These are phyloP conservation scores for Austrofundulus limnaeus DNA, from an alignment of 2,113 vertebrate species.

Conservation along the genomic window DNA sequence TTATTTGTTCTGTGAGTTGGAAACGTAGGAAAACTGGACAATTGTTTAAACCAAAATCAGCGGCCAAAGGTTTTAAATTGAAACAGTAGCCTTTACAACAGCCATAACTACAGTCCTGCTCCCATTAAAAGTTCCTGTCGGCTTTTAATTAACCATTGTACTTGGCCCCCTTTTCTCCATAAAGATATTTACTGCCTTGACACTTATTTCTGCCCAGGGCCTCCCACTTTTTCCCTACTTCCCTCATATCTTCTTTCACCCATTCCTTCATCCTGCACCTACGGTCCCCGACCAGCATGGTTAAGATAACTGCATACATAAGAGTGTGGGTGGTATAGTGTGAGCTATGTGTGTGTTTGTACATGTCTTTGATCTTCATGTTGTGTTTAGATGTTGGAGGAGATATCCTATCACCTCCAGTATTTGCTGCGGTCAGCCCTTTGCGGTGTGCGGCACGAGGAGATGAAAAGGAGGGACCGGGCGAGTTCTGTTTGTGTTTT, in stretches of 20 bases:
- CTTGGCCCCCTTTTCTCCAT: slow-evolving; percentile 53
- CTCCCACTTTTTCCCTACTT: slow-evolving; percentile 43
- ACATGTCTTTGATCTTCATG: slow-evolving; percentile 76
- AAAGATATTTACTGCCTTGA: slow-evolving; percentile 65
- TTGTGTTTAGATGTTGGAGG: slow-evolving; percentile 82
- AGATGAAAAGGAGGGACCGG: slow-evolving; percentile 74
- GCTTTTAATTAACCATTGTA: slow-evolving; percentile 46
- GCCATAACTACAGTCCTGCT: slow-evolving; percentile 48
- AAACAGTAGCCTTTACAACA: slow-evolving; percentile 61
- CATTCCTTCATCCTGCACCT: slow-evolving; percentile 31
- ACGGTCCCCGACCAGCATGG: slow-evolving; percentile 70
- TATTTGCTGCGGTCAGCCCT: slow-evolving; percentile 72
- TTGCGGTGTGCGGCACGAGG: slow-evolving; percentile 66
- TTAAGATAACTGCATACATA: slow-evolving; percentile 77
- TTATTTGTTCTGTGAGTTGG: not conserved
- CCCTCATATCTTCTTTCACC: slow-evolving; percentile 37
- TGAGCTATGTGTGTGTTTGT: slow-evolving; percentile 53
- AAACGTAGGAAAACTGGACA: not conserved
- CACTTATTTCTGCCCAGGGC: slow-evolving; percentile 48
- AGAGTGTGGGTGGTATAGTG: slow-evolving; percentile 78
- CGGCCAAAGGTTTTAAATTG: slow-evolving; percentile 26
- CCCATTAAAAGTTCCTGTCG: slow-evolving; percentile 37
- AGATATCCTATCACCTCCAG: slow-evolving; percentile 83
- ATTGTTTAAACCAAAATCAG: slow-evolving; percentile 10
- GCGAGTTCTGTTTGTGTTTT: slow-evolving; percentile 80